Evolutionary conservation across 2,797 vertebrate species (phyloP).

Genomic region (Myiotriccus ornatus): DNA sequence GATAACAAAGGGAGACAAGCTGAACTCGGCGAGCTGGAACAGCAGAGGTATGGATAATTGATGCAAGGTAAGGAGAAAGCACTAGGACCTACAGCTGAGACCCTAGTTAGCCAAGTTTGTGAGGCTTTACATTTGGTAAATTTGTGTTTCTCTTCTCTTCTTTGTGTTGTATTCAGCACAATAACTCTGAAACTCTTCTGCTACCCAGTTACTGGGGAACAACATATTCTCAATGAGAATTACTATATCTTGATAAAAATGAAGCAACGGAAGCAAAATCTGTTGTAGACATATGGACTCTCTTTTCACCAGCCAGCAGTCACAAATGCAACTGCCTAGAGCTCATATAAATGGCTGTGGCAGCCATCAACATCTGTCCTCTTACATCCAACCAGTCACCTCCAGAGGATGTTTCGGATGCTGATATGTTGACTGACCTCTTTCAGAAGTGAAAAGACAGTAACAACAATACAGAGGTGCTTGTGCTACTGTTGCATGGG

Average conservation of each 20-base stretch:
- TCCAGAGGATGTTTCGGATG: not conserved
- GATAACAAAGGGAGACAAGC: not conserved
- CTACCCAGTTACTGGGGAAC: not conserved
- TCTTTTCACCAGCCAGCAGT: not conserved
- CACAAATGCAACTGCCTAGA: not conserved
- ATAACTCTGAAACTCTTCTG: not conserved
- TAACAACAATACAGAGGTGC: not conserved
- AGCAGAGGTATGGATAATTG: not conserved
- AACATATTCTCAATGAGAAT: not conserved
- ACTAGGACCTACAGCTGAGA: not conserved
- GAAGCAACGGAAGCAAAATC: not conserved
- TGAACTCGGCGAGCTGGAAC: not conserved
- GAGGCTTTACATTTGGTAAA: not conserved
- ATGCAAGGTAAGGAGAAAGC: not conserved
- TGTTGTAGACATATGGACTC: rapidly evolving
- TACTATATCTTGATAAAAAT: not conserved
- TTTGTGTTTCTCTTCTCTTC: not conserved
- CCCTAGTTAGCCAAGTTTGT: not conserved
- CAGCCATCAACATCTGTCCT: not conserved
- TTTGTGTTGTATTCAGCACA: not conserved
- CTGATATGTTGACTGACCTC: rapidly evolving
- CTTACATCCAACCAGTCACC: not conserved
- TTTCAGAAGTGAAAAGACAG: not conserved
- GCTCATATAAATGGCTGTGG: not conserved
- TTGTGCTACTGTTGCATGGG: not conserved